phyloP scores from a whole-genome alignment of 2,797 vertebrate genomes.

The Peromyscus aztecus region DNA sequence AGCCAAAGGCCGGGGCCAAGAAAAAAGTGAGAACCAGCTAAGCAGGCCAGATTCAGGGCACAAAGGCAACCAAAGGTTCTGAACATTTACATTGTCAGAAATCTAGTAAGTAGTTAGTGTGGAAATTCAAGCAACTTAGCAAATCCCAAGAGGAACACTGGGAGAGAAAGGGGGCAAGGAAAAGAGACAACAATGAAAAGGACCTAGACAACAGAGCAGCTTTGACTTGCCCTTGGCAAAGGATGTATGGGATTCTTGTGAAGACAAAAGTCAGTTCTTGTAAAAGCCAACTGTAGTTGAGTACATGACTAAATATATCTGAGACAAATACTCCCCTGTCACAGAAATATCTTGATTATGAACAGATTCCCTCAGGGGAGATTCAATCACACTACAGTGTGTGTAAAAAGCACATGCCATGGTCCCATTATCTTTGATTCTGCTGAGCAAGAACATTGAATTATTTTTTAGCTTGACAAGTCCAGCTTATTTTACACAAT shows the following conservation, averaged over 20 bases:
- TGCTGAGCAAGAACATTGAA: not conserved
- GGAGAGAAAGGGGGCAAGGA: not conserved
- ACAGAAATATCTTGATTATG: conserved; percentile 46
- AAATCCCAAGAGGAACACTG: not conserved
- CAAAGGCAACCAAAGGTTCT: conserved; percentile 7
- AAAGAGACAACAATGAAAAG: conserved; percentile 22
- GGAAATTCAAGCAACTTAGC: conserved; percentile 32
- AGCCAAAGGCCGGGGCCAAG: conserved; percentile 44
- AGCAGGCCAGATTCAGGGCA: not conserved
- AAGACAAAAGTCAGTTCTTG: conserved; percentile 17
- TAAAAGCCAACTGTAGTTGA: conserved; percentile 12
- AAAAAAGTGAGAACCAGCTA: conserved; percentile 42
- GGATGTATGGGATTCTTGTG: not conserved
- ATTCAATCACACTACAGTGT: not conserved
- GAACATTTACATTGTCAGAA: conserved; percentile 34
- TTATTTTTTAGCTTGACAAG: not conserved
- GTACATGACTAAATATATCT: conserved; percentile 40
- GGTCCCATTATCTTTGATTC: conserved; percentile 31
- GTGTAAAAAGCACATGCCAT: not conserved
- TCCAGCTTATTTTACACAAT: conserved; percentile 17
- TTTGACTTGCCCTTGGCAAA: conserved; percentile 1
- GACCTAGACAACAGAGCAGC: not conserved
- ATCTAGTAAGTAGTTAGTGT: not conserved
- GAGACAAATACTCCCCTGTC: conserved; percentile 24
- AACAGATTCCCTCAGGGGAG: conserved; percentile 23